A percentile compares a stretch with the other conserved stretches of the same genome.
phyloP scores from a whole-genome alignment of 2,797 vertebrate genomes.

The Arrhamphus sclerolepis region DNA sequence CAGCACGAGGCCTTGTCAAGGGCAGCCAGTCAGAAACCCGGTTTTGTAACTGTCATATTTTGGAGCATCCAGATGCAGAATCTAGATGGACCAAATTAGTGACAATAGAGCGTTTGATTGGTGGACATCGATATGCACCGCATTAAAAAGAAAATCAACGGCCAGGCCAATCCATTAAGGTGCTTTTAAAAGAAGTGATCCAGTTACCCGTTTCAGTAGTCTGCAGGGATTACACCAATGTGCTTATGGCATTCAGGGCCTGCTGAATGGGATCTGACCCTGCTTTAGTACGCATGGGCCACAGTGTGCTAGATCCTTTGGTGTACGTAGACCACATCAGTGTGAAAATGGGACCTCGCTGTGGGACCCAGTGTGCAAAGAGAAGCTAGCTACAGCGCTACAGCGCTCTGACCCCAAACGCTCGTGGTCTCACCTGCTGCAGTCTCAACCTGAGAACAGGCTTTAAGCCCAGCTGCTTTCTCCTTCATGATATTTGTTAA shows the following conservation, averaged over 20 bases:
- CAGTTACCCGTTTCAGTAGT: constrained; percentile 86
- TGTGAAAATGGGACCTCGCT: constrained; percentile 24
- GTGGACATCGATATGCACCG: constrained; percentile 69
- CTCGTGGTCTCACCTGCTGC: not conserved
- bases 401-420: not conserved
- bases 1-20: constrained; percentile 63
- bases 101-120: constrained; percentile 56
- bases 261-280: constrained; percentile 75
- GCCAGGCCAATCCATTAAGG: constrained; percentile 85
- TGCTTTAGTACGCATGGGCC: constrained; percentile 72
- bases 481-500: constrained; percentile 2
- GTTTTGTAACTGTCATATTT: constrained; percentile 66
- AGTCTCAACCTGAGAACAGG: not conserved
- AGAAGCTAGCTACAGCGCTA: not conserved
- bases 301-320: constrained; percentile 65
- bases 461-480: constrained; percentile 10
- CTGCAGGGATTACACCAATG: constrained; percentile 86
- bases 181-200: constrained; percentile 89
- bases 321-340: constrained; percentile 50
- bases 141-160: constrained; percentile 78
- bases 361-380: not conserved
- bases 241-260: constrained; percentile 83
- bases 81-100: constrained; percentile 41
- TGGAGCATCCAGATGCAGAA: constrained; percentile 57
- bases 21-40: constrained; percentile 46